These are phyloP conservation scores for Falco berigora DNA, from an alignment of 2,797 vertebrate genomes.

Conservation along the genomic window DNA sequence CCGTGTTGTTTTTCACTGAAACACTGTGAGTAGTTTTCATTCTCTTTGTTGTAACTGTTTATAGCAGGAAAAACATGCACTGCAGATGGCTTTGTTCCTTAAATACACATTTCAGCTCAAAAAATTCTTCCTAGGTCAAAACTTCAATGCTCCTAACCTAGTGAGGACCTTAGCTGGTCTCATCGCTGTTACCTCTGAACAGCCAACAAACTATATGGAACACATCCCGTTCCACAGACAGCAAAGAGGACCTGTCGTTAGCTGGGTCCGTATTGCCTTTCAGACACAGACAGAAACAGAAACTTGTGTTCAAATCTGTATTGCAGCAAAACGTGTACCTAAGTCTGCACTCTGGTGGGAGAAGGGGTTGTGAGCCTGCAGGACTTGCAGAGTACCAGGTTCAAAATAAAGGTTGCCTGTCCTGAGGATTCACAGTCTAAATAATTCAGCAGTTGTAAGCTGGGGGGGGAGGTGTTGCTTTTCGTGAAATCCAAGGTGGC, in stretches of 20 bases:
- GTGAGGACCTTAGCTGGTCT: not conserved
- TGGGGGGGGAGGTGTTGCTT: not conserved
- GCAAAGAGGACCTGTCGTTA: not conserved
- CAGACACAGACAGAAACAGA: not conserved
- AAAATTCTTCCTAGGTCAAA: not conserved
- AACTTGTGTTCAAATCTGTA: not conserved
- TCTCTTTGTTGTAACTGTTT: not conserved
- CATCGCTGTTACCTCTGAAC: not conserved
- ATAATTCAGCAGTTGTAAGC: not conserved
- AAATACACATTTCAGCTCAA: not conserved
- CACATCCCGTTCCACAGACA: not conserved
- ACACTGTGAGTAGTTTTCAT: not conserved
- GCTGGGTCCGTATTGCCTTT: not conserved
- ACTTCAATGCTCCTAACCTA: not conserved
- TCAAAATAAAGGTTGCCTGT: not conserved
- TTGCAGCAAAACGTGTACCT: accelerated
- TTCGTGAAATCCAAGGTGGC: slow-evolving; percentile 34
- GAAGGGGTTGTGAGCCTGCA: not conserved
- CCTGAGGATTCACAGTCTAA: not conserved
- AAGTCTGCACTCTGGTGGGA: not conserved
- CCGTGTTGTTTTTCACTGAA: not conserved
- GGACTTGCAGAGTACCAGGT: not conserved
- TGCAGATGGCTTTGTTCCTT: not conserved
- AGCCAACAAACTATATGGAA: not conserved
- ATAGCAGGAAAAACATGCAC: not conserved